phyloP scores from a whole-genome alignment of 2,113 vertebrate species.

The Urocynchramus pylzowi region DNA sequence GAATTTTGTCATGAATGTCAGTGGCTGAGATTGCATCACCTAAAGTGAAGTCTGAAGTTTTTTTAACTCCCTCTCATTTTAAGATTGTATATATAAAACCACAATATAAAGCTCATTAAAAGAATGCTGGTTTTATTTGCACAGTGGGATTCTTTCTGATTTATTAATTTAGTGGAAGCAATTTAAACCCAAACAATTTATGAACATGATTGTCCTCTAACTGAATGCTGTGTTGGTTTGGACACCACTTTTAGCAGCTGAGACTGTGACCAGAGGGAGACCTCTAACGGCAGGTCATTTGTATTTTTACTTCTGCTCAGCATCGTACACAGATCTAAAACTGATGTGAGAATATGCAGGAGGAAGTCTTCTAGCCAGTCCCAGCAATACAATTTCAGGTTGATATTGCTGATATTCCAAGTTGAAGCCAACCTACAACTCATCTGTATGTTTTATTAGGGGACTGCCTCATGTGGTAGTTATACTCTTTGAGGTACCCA shows the following conservation, averaged over 20 bases:
- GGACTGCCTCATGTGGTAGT: accelerated
- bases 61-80: background rate
- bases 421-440: background rate
- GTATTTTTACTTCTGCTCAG: background rate
- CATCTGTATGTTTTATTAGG: background rate
- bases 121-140: background rate
- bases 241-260: background rate
- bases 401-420: background rate
- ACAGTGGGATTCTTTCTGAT: background rate
- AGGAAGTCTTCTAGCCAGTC: background rate
- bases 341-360: background rate
- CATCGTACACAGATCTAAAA: background rate
- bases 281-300: conserved; percentile 1
- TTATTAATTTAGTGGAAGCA: background rate
- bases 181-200: background rate
- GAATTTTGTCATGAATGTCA: background rate
- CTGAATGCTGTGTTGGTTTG: background rate
- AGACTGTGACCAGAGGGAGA: background rate
- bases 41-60: background rate
- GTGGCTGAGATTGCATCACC: background rate
- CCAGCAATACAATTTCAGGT: background rate
- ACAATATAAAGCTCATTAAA: background rate
- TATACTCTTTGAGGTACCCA: background rate
- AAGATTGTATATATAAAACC: background rate
- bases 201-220: background rate